Evolutionary conservation across 2,113 vertebrate genomes (phyloP).

Genomic region (Nycticryphes semicollaris): DNA sequence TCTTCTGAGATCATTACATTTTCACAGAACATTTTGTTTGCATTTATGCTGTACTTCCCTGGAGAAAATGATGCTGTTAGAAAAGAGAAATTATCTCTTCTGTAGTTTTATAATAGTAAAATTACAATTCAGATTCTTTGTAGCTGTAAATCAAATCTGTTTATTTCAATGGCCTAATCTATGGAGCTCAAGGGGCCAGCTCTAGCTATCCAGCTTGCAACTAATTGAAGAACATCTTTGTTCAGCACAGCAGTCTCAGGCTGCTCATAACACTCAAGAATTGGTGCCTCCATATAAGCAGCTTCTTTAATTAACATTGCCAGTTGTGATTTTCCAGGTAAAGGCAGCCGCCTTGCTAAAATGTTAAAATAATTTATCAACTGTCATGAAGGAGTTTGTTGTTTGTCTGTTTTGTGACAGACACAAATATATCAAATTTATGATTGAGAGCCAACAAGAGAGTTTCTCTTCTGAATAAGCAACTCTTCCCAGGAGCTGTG

Average conservation of each 20-base stretch:
- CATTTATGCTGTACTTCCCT: background rate
- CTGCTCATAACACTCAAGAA: background rate
- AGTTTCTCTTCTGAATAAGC: background rate
- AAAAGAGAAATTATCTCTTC: background rate
- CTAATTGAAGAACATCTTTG: background rate
- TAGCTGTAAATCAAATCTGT: background rate
- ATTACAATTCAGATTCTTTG: background rate
- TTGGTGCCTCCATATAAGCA: background rate
- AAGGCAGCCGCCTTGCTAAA: background rate
- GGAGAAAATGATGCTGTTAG: background rate
- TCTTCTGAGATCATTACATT: background rate
- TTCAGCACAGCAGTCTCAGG: background rate
- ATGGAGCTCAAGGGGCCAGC: background rate
- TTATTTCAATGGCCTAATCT: background rate
- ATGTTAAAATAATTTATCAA: background rate
- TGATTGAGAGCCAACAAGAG: conserved; percentile 2
- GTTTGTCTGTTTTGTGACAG: background rate
- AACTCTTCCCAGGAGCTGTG: background rate
- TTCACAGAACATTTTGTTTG: background rate
- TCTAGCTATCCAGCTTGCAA: background rate
- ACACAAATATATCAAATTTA: conserved; percentile 28
- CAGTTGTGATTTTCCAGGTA: conserved; percentile 48
- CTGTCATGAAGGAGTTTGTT: background rate
- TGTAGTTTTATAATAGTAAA: background rate
- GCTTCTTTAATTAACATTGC: conserved; percentile 10